These are phyloP conservation scores for Drosophila albomicans DNA, from an alignment of 1,140 invertebrate genomes.

Conservation along the genomic window DNA sequence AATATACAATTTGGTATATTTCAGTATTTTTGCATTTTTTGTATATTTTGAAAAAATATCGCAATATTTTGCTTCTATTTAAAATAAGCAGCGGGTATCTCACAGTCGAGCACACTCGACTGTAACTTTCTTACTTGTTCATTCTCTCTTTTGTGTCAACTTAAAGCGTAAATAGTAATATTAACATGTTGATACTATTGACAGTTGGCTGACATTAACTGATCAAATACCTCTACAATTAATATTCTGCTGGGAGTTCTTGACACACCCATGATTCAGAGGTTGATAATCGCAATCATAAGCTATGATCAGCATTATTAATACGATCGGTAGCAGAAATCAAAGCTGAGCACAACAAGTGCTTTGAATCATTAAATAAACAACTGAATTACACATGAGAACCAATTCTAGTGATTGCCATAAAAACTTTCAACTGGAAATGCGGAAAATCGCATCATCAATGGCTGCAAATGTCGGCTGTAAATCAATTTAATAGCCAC, in stretches of 20 bases:
- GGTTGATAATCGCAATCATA: not conserved
- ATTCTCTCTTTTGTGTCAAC: not conserved
- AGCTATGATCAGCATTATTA: conserved; percentile 35
- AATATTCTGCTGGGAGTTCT: not conserved
- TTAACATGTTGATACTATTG: conserved; percentile 20
- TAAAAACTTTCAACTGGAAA: conserved; percentile 28
- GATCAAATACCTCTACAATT: not conserved
- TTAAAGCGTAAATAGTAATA: conserved; percentile 13
- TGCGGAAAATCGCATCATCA: conserved; percentile 39
- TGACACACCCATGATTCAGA: conserved; percentile 14
- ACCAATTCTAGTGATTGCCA: not conserved
- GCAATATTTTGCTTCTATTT: no score
- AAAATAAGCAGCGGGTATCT: no score
- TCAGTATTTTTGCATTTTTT: not conserved
- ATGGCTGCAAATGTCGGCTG: conserved; percentile 38
- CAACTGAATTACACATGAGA: conserved; percentile 23
- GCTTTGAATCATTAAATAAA: conserved; percentile 33
- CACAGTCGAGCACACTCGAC: no score
- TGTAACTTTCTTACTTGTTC: not conserved
- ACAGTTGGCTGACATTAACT: conserved; percentile 16
- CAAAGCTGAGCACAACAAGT: conserved; percentile 36
- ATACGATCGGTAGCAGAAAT: conserved; percentile 24
- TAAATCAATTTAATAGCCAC: conserved; percentile 69
- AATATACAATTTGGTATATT: no score
- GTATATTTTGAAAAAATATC: no score